Evolutionary conservation across 92 coral and sea anemone species (phyloP).

Genomic region (Porites rus): DNA sequence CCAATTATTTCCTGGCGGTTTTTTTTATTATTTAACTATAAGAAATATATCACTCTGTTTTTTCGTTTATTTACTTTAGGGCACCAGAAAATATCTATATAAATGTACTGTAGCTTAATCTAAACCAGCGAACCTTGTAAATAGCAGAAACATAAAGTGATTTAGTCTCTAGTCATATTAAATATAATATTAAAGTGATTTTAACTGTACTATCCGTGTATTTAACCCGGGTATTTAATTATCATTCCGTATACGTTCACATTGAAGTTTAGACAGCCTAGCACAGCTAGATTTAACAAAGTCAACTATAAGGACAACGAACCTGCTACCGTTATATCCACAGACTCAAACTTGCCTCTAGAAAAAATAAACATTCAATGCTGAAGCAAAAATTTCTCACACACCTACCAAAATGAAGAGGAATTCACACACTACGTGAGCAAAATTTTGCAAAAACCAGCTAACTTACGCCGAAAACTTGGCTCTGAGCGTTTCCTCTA

Average conservation of each 20-base stretch:
- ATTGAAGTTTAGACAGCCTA: background rate
- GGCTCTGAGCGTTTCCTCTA: constrained; percentile 86
- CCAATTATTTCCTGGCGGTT: no score
- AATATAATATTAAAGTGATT: no score
- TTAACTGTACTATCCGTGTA: no score
- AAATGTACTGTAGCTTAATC: no score
- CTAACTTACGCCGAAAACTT: constrained; percentile 86
- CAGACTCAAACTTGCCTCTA: constrained; percentile 97
- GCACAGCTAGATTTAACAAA: background rate
- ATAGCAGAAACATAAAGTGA: no score
- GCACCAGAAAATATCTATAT: no score
- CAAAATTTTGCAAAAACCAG: background rate
- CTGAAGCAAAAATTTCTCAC: background rate
- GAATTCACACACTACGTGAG: constrained; percentile 3
- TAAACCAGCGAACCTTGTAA: no score
- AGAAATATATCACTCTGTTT: no score
- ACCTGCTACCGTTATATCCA: constrained; percentile 97
- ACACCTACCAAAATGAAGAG: constrained; percentile 6
- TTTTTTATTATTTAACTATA: no score
- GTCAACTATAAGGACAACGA: constrained; percentile 16
- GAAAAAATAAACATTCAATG: constrained; percentile 3
- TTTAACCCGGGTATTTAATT: no score
- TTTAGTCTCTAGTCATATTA: no score
- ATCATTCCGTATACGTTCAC: background rate
- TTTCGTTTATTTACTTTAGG: no score